Percentiles rank a stretch among this genome's conserved stretches.
phyloP scores from a whole-genome alignment of 1,140 invertebrate species.

The Paraescarpia echinospica region DNA sequence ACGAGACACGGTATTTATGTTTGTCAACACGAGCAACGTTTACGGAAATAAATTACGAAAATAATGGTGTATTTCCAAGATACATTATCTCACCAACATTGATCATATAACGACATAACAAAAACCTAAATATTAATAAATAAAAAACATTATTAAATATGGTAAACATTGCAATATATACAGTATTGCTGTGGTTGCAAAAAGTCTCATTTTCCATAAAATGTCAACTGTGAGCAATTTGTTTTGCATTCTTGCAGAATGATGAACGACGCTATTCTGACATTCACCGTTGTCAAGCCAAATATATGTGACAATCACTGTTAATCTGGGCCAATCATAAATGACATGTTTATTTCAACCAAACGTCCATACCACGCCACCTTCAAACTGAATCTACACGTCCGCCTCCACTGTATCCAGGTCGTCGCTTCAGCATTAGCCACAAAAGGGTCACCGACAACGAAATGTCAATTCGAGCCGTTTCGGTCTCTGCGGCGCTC shows the following conservation, averaged over 20 bases:
- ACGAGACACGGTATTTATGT: neutral
- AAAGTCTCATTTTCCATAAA: too few relatives aligned
- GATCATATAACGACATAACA: neutral
- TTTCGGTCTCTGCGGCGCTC: neutral
- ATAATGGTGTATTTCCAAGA: neutral
- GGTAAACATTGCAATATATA: too few relatives aligned
- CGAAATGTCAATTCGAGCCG: neutral
- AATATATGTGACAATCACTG: neutral
- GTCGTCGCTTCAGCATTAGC: neutral
- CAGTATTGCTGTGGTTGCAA: too few relatives aligned
- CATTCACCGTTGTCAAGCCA: neutral
- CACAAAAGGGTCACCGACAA: neutral
- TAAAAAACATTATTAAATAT: too few relatives aligned
- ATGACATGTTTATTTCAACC: neutral
- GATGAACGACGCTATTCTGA: neutral
- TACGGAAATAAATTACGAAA: neutral
- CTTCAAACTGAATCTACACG: neutral
- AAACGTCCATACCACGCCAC: neutral
- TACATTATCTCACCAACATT: too few relatives aligned
- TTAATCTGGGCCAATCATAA: neutral
- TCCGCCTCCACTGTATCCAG: too few relatives aligned
- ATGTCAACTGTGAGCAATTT: too few relatives aligned
- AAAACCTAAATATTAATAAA: neutral
- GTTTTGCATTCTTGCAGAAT: too few relatives aligned
- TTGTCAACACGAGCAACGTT: neutral